phyloP scores from a whole-genome alignment of 2,113 vertebrate species.

The Clarias gariepinus region DNA sequence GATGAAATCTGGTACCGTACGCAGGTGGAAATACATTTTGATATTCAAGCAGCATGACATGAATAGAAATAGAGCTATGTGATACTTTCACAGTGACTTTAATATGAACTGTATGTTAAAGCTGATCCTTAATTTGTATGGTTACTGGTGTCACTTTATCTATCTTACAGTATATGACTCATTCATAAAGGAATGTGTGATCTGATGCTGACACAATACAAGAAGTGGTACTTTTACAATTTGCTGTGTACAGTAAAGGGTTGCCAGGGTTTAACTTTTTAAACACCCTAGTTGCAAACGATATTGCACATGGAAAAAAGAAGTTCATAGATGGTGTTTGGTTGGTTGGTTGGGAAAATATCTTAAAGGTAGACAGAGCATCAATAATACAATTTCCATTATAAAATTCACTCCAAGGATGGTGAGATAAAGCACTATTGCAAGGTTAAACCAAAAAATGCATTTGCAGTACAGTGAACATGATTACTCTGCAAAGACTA shows the following conservation, averaged over 20 bases:
- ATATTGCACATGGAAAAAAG: background rate
- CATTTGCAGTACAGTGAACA: background rate
- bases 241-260: background rate
- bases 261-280: background rate
- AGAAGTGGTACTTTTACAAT: background rate
- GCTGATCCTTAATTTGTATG: background rate
- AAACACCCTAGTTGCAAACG: background rate
- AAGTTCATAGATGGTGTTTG: background rate
- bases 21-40: background rate
- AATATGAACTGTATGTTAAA: background rate
- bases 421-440: background rate
- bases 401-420: background rate
- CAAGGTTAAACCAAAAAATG: background rate
- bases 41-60: background rate
- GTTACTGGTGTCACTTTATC: background rate
- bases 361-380: background rate
- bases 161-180: background rate
- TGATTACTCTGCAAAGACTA: background rate
- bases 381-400: background rate
- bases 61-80: background rate
- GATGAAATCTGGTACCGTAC: slow-evolving; percentile 3
- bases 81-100: too few relatives aligned
- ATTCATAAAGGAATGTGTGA: background rate
- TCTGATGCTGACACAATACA: background rate
- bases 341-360: too few relatives aligned